Evolutionary conservation across 2,888 invertebrate genomes (phyloP), one percentile per base, ranked within the genome.

Genomic region (Cabera pusaria): DNA sequence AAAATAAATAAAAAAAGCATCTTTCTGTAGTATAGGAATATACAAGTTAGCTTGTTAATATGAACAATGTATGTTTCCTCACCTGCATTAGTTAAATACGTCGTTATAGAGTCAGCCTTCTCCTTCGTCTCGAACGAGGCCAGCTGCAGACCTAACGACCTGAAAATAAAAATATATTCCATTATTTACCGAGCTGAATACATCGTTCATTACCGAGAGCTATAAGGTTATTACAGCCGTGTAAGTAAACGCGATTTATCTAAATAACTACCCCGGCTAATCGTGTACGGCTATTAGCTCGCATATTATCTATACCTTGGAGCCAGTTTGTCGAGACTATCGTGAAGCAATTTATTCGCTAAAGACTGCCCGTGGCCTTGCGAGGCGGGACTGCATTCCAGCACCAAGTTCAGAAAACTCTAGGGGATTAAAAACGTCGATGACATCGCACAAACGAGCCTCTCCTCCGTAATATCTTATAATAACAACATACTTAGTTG

Each of bases 71-170:
- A n/a, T n/a, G n/a, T 14, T 4, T 36, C 10, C 48, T 74, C 74
- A 90, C 95, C 95, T 68, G 95, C 95, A 83, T 95, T 95, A 59
- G 92, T 93, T 40, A 96, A 89, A 74, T 95, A 96, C 52, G 94
- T 93, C 32, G 94, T 93, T 88, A 96, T 94, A 24, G 94, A 94
- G 71, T 95, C 94, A 2, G 95, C 94, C 78, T 96, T 96, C 81
- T 96, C 96, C 71, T 94, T 93, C 4, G 95, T 95, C 80, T 96
- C 96, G 65, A 96, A 95, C 6, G 96, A 96, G 25, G 94, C 94
- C 65, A 96, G 86, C 70, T 96, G 96, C 54, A 96, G 87, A 9
- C 96, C 96, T 65, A 96, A 87, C 37, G 96, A 96, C 63, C 96
- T 90, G 85, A 43, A 80, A 67, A 56, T 5, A 48, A 44, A 44